These are phyloP conservation scores for Empis stercorea DNA, from an alignment of 2,888 invertebrate species.

Conservation along the genomic window DNA sequence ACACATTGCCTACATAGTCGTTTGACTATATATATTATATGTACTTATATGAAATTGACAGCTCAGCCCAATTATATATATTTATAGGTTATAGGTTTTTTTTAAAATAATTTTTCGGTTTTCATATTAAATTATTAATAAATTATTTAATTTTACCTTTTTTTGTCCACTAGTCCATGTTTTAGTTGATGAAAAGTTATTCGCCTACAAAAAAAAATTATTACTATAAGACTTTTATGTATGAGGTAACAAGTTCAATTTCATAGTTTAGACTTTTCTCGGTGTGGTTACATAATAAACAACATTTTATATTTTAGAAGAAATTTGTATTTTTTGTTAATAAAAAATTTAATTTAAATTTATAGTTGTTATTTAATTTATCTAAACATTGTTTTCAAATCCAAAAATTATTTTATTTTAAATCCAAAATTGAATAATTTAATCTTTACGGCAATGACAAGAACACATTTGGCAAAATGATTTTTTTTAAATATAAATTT, in stretches of 20 bases:
- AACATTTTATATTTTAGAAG: conserved; percentile 7
- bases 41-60: neutral
- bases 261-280: conserved; percentile 4
- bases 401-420: too few relatives aligned
- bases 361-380: neutral
- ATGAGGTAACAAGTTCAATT: conserved; percentile 33
- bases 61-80: too few relatives aligned
- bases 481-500: neutral
- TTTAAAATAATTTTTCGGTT: neutral
- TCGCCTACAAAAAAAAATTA: conserved; percentile 43
- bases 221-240: conserved; percentile 9
- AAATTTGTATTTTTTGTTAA: neutral
- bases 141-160: conserved; percentile 43
- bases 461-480: too few relatives aligned
- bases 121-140: neutral
- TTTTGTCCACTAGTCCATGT: conserved; percentile 68
- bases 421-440: too few relatives aligned
- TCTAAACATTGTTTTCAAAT: neutral
- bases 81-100: conserved; percentile 9
- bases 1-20: too few relatives aligned
- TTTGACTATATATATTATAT: neutral
- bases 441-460: too few relatives aligned
- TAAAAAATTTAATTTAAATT: conserved; percentile 4
- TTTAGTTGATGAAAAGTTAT: conserved; percentile 61
- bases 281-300: conserved; percentile 25